Evolutionary conservation across 92 coral and sea anemone genomes (phyloP).

Genomic region (Palythoa grandis): DNA sequence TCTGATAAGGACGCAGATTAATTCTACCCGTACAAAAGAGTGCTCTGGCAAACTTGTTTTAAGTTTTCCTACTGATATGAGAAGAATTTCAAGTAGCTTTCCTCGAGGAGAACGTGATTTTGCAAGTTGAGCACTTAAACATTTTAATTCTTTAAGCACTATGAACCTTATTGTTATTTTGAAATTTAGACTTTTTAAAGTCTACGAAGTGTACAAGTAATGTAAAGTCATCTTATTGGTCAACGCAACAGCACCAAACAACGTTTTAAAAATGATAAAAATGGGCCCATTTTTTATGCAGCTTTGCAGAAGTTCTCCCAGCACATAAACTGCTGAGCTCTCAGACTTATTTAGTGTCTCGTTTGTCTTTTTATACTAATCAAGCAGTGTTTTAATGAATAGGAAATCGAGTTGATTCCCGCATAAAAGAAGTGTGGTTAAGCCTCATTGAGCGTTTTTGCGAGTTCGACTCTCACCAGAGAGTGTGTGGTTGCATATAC

Average conservation of each 20-base stretch:
- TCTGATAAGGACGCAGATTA: slow-evolving; percentile 5
- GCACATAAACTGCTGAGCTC: neutral
- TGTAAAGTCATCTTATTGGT: neutral
- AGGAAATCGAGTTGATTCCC: slow-evolving; percentile 4
- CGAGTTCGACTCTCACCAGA: slow-evolving; percentile 58
- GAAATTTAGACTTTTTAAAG: neutral
- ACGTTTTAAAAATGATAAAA: neutral
- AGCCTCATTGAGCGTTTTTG: neutral
- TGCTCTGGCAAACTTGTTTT: slow-evolving; percentile 1
- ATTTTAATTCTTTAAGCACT: neutral
- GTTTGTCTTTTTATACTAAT: slow-evolving; percentile 18
- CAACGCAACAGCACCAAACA: neutral
- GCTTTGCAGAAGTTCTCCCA: neutral
- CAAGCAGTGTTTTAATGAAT: neutral
- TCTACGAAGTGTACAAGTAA: neutral
- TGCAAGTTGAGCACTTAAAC: neutral
- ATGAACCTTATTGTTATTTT: neutral
- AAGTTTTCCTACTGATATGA: slow-evolving; percentile 19
- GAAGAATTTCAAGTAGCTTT: slow-evolving; percentile 33
- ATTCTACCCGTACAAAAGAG: neutral
- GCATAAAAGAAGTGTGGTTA: slow-evolving; percentile 15
- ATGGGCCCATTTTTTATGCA: neutral
- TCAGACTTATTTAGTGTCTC: neutral
- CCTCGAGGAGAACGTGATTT: neutral
- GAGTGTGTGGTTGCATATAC: slow-evolving; percentile 70